phyloP scores from a whole-genome alignment of 2,113 vertebrate genomes.

The Bagarius yarrelli region DNA sequence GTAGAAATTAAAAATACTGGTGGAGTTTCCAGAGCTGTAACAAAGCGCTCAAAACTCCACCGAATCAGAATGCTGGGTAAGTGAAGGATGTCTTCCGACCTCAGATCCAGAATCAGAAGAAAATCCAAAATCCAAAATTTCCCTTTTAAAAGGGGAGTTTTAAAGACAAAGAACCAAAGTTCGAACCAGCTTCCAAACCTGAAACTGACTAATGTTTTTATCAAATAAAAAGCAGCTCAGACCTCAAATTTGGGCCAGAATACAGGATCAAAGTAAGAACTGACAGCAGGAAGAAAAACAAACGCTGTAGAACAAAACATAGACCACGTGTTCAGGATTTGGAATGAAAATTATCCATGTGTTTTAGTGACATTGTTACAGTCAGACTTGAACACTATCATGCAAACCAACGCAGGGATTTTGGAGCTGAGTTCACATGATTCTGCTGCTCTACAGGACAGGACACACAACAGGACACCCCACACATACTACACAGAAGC shows the following conservation, averaged over 20 bases:
- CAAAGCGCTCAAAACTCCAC: not conserved
- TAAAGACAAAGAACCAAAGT: not conserved
- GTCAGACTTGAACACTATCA: not conserved
- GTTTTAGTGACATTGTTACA: not conserved
- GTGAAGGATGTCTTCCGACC: not conserved
- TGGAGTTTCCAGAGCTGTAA: not conserved
- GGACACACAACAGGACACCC: not conserved
- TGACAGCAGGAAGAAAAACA: not conserved
- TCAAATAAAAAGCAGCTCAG: not conserved
- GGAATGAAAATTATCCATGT: not conserved
- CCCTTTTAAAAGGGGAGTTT: not conserved
- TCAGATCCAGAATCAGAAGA: not conserved
- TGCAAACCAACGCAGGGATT: not conserved
- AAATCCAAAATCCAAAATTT: not conserved
- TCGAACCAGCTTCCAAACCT: not conserved
- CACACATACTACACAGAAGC: slow-evolving; percentile 3
- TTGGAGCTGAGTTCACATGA: not conserved
- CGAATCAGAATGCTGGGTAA: not conserved
- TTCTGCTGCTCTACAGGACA: not conserved
- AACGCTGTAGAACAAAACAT: not conserved
- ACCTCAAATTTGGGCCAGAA: not conserved
- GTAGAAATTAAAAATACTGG: not conserved
- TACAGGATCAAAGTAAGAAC: not conserved
- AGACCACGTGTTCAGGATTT: not conserved
- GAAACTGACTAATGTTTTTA: not conserved